A percentile compares a stretch with the other conserved stretches of the same genome.
These are phyloP conservation scores for Nycticryphes semicollaris DNA, from an alignment of 2,113 vertebrate genomes.

Conservation along the genomic window DNA sequence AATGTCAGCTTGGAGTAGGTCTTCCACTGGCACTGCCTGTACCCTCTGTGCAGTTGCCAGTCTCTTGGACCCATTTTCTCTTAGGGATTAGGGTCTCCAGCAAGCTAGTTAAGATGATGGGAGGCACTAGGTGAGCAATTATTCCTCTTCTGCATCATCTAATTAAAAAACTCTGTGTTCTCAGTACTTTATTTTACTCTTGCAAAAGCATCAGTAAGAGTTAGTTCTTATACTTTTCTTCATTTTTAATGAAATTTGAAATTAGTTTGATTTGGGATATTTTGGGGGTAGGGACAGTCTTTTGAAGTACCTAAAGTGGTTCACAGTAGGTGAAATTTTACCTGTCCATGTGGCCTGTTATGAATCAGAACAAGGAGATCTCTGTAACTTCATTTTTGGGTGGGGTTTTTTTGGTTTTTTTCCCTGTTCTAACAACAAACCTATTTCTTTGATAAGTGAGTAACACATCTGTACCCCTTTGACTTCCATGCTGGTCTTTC, in stretches of 20 bases:
- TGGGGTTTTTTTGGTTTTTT: too few relatives aligned
- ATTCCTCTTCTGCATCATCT: not conserved
- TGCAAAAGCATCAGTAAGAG: not conserved
- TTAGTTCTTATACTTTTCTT: not conserved
- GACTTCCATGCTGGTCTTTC: not conserved
- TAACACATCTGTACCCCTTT: not conserved
- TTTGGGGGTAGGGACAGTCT: not conserved
- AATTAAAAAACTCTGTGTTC: not conserved
- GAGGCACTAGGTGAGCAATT: not conserved
- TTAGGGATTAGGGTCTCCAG: not conserved
- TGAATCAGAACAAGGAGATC: not conserved
- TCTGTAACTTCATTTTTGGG: not conserved
- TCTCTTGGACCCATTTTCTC: not conserved
- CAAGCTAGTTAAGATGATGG: not conserved
- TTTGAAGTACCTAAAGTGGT: not conserved
- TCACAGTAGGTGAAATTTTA: not conserved
- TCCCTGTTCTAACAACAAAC: not conserved
- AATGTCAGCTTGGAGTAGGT: not conserved
- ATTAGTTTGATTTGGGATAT: not conserved
- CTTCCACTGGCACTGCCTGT: not conserved
- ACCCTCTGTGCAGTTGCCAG: not conserved
- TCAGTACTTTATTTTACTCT: not conserved
- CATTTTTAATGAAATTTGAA: not conserved
- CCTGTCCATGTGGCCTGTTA: not conserved
- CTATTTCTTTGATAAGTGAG: not conserved